Base-by-base conservation (phyloP, 2,888 invertebrate species). In the Acleris sparsana region DNA sequence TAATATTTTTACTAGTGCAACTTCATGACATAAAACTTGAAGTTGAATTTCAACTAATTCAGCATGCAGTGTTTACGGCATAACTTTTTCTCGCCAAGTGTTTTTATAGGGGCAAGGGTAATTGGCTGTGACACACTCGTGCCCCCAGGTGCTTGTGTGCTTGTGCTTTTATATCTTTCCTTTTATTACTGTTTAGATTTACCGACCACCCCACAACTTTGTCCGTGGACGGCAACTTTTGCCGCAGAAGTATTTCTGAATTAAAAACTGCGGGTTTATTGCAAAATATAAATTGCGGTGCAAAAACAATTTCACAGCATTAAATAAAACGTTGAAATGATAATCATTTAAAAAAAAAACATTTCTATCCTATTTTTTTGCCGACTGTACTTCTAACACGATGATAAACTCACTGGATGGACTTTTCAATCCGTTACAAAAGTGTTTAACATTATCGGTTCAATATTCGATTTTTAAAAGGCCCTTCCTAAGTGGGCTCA, bases 21-120 rank as follows among this genome's bases (percentile, higher is more conserved):
- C 29, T 61, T 46, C 44, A 18, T 61, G 5, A 11, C 46, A 25
- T 16, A 17, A 39, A 39, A 7, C 33, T 6, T 25, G 49, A 44
- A 58, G 77, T 79, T 77, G 77, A 79, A 79, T 82, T 82, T 78
- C 81, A 80, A 79, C 69, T 75, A 70, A 78, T 82, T 80, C 75
- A 75, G 73, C 79, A 69, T 67, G 75, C 78, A 76, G 77, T 75
- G 80, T 79, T 82, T 82, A 82, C 76, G 76, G 73, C 68, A 63
- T 63, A 82, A 84, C 73, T 84, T 82, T 76, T 71, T 70, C 72
- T 65, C 48, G 62, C 9, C 69, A 72, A 72, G 71, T 68, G 68
- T 65, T 67, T 73, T 71, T 70, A 67, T 63, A 60, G 70, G 71
- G 71, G 72, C 66, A 72, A 57, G 73, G 58, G 49, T 80, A 80